Conservation (phyloP, 37 sponge, comb jelly and placozoan genomes). For the Theonella swinhoei region DNA sequence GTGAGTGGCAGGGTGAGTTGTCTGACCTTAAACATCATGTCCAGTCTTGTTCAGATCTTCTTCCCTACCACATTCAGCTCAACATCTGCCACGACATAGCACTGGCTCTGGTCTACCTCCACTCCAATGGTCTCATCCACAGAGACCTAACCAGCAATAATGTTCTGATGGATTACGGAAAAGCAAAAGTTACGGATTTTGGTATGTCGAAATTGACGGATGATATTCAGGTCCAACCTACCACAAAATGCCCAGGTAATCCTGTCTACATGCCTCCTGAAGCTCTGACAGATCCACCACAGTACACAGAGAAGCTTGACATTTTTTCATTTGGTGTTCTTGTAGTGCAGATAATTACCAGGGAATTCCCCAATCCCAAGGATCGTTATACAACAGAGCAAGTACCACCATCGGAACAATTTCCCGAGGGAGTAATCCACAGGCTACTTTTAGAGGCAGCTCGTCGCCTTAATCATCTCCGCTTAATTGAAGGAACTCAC, state of each 20-base stretch:
- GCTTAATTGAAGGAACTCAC: slow-evolving; percentile 8
- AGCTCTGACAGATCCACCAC: slow-evolving; percentile 6
- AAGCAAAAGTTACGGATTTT: slow-evolving; percentile 28
- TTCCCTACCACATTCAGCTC: slow-evolving; percentile 19
- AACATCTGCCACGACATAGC: slow-evolving; percentile 22
- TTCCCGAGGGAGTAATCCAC: neutral
- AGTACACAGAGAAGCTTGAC: slow-evolving; percentile 29
- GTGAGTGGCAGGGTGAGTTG: no score
- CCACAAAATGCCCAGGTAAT: slow-evolving; percentile 24
- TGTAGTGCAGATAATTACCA: slow-evolving; percentile 13
- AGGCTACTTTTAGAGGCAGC: slow-evolving; percentile 29
- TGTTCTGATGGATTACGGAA: slow-evolving; percentile 4
- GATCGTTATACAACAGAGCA: no score
- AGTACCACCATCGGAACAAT: no score
- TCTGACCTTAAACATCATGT: no score
- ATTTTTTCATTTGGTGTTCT: slow-evolving; percentile 34
- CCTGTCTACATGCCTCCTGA: slow-evolving; percentile 48
- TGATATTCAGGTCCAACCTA: neutral
- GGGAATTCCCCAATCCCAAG: neutral
- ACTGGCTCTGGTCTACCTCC: slow-evolving; percentile 33
- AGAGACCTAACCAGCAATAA: slow-evolving; percentile 40
- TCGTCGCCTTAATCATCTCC: slow-evolving; percentile 17
- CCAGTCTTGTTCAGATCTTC: no score
- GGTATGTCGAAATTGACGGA: slow-evolving; percentile 31
- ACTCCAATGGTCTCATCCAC: slow-evolving; percentile 28